These are phyloP conservation scores for Toxostoma redivivum DNA, from an alignment of 2,113 vertebrate genomes.

Conservation along the genomic window DNA sequence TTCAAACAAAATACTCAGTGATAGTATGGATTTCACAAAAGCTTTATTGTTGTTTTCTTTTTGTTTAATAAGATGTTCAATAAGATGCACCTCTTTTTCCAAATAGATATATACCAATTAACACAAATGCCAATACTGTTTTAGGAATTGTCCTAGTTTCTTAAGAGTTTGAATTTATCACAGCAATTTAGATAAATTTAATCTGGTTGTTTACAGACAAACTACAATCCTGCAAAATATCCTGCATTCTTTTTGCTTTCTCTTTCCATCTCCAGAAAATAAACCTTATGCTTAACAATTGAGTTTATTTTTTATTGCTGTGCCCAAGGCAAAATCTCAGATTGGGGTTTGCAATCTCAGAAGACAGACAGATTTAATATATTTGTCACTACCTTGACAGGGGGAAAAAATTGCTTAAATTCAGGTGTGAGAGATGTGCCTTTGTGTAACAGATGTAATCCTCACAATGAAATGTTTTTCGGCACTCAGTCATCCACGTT, in stretches of 20 bases:
- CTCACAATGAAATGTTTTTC: neutral
- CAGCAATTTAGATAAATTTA: neutral
- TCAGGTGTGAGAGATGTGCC: conserved; percentile 41
- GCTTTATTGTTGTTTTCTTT: neutral
- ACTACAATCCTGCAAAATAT: neutral
- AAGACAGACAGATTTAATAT: conserved; percentile 75
- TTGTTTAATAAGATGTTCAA: neutral
- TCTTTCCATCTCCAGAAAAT: conserved; percentile 28
- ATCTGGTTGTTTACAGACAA: neutral
- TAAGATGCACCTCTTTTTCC: neutral
- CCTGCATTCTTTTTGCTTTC: neutral
- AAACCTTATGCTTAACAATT: conserved; percentile 36
- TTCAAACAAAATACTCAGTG: neutral
- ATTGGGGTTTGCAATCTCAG: conserved; percentile 61
- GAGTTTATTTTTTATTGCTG: conserved; percentile 66
- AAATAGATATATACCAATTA: neutral
- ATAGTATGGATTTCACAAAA: neutral
- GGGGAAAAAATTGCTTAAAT: conserved; percentile 57
- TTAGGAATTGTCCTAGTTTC: neutral
- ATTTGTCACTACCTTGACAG: conserved; percentile 69
- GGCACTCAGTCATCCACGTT: neutral
- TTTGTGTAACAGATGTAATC: conserved; percentile 51
- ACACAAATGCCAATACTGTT: neutral
- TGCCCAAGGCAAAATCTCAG: conserved; percentile 67
- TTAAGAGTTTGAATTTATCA: neutral